These are phyloP conservation scores for Diadema setosum DNA, from an alignment of 35 echinoderm and acorn worm species.

Conservation along the genomic window DNA sequence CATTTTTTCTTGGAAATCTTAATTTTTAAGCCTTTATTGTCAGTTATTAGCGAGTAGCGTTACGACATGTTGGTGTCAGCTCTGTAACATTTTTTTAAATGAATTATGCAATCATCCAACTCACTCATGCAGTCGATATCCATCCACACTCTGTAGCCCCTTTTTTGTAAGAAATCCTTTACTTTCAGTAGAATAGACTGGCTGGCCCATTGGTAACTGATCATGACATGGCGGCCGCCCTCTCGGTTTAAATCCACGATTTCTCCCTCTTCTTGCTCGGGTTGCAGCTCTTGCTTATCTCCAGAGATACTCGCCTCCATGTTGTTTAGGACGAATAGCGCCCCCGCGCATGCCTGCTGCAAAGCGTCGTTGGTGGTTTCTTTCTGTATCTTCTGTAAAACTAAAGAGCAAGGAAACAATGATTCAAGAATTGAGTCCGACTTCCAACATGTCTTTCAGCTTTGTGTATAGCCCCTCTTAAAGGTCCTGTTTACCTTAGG, in stretches of 20 bases:
- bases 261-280: not conserved
- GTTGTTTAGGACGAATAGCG: not conserved
- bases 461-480: too few species aligned
- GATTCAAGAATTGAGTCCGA: too few species aligned
- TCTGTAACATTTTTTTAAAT: too few species aligned
- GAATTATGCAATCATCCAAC: too few species aligned
- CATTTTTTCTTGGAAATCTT: too few species aligned
- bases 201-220: constrained; percentile 44
- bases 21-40: too few species aligned
- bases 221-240: constrained; percentile 30
- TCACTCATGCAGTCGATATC: constrained; percentile 54
- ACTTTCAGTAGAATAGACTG: constrained; percentile 1
- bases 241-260: constrained; percentile 45
- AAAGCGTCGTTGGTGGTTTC: not conserved
- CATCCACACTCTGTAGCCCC: constrained; percentile 39
- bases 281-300: not conserved
- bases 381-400: not conserved
- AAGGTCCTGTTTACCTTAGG: too few species aligned
- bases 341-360: not conserved
- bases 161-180: not conserved
- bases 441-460: too few species aligned
- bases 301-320: not conserved
- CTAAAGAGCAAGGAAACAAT: not conserved
- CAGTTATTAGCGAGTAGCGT: too few species aligned
- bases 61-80: too few species aligned